These are phyloP conservation scores for Nothocercus nigrocapillus DNA, from an alignment of 2,113 vertebrate species.

Conservation along the genomic window DNA sequence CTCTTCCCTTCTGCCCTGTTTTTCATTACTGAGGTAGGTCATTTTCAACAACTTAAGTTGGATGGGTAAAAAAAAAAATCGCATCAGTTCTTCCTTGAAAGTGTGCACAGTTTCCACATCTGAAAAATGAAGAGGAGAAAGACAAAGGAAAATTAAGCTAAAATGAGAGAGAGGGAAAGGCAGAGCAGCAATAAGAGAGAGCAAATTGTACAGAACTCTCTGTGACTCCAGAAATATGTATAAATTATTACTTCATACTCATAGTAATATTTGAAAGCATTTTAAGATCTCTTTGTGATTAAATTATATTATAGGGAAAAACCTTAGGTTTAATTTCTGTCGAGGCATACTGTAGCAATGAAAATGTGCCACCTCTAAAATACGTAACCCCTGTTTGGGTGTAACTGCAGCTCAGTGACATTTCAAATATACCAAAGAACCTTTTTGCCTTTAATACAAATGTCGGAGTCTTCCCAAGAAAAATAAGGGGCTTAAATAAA, in stretches of 20 bases:
- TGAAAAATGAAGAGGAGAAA: constrained; percentile 47
- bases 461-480: not conserved
- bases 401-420: not conserved
- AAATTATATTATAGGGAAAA: constrained; percentile 7
- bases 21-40: constrained; percentile 22
- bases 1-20: not conserved
- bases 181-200: constrained; percentile 18
- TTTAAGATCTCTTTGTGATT: not conserved
- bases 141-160: constrained; percentile 49
- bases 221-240: not conserved
- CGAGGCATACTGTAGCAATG: not conserved
- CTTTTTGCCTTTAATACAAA: not conserved
- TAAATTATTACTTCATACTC: not conserved
- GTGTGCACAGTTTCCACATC: constrained; percentile 1
- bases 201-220: not conserved
- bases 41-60: constrained; percentile 45
- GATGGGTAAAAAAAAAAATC: not conserved
- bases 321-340: not conserved
- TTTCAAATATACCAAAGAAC: not conserved
- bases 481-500: not conserved
- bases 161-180: not conserved
- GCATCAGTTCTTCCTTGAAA: not conserved
- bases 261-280: not conserved
- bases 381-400: not conserved
- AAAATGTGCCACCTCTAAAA: not conserved